Conservation (phyloP, 2,113 vertebrate species). For the Dissostichus mawsoni region DNA sequence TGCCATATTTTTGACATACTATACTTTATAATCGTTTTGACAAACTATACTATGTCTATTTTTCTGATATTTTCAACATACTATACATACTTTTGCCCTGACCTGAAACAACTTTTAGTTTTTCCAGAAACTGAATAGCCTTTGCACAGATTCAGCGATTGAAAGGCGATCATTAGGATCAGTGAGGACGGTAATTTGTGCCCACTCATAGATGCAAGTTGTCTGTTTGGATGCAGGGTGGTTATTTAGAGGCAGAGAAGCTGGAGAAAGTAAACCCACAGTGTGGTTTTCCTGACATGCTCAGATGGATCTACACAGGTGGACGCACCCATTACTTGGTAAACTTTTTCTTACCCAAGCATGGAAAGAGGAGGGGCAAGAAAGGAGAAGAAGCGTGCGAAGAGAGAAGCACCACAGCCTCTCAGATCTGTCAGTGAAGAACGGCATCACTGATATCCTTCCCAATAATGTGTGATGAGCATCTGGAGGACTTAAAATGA, state of each 20-base stretch:
- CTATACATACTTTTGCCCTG: background rate
- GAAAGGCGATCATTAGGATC: conserved; percentile 34
- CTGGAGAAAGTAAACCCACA: conserved; percentile 37
- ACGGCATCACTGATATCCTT: background rate
- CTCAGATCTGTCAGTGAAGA: conserved; percentile 10
- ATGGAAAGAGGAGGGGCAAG: conserved; percentile 41
- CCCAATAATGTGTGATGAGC: background rate
- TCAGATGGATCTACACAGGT: conserved; percentile 70
- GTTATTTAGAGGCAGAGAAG: conserved; percentile 60
- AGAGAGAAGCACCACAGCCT: conserved; percentile 17
- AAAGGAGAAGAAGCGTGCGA: background rate
- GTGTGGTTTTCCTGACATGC: conserved; percentile 80
- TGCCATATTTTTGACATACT: background rate
- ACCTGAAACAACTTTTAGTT: conserved; percentile 13
- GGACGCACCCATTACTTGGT: conserved; percentile 64
- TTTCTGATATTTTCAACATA: too few relatives aligned
- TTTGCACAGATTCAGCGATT: conserved; percentile 3
- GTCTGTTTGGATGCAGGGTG: conserved; percentile 70
- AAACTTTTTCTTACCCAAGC: conserved; percentile 65
- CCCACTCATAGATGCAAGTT: conserved; percentile 76
- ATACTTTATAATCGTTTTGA: too few relatives aligned
- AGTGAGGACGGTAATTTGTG: conserved; percentile 5
- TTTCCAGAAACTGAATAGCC: background rate
- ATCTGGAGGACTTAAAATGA: background rate
- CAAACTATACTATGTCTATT: background rate